Percentiles rank a stretch among this genome's conserved stretches.
Evolutionary conservation across 2,113 vertebrate species (phyloP).

Genomic region (Crotalus helleri): DNA sequence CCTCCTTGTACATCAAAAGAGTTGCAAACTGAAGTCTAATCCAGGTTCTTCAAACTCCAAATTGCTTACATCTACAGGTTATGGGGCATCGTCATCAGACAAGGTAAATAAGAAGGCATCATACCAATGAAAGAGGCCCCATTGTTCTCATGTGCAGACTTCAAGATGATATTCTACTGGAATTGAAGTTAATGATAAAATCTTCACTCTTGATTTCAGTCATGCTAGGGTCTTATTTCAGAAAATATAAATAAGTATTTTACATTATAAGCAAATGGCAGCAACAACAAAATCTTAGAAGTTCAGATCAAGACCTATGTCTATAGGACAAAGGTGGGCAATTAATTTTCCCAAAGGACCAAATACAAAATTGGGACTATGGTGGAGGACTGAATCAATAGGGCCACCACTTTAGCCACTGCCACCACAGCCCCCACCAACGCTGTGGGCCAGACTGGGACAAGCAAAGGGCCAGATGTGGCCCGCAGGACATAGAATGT

Average conservation of each 20-base stretch:
- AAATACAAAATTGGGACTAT: neutral
- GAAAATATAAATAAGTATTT: neutral
- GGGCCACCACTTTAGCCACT: neutral
- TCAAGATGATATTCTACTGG: neutral
- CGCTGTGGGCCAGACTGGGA: neutral
- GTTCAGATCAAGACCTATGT: neutral
- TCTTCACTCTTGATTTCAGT: neutral
- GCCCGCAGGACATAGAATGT: neutral
- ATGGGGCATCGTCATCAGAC: neutral
- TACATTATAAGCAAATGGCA: neutral
- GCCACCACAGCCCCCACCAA: neutral
- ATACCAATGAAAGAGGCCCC: neutral
- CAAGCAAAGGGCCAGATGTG: neutral
- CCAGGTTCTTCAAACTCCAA: neutral
- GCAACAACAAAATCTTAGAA: neutral
- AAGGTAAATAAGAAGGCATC: conserved; percentile 60
- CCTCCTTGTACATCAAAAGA: conserved; percentile 65
- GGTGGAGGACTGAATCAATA: neutral
- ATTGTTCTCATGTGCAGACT: neutral
- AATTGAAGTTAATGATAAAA: conserved; percentile 1
- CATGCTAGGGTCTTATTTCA: neutral
- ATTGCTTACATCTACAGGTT: neutral
- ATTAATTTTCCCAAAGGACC: neutral
- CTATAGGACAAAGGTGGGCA: neutral
- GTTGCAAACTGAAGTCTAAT: conserved; percentile 51